Evolutionary conservation across 2,888 invertebrate species (phyloP).

Genomic region (Cephus spinipes): DNA sequence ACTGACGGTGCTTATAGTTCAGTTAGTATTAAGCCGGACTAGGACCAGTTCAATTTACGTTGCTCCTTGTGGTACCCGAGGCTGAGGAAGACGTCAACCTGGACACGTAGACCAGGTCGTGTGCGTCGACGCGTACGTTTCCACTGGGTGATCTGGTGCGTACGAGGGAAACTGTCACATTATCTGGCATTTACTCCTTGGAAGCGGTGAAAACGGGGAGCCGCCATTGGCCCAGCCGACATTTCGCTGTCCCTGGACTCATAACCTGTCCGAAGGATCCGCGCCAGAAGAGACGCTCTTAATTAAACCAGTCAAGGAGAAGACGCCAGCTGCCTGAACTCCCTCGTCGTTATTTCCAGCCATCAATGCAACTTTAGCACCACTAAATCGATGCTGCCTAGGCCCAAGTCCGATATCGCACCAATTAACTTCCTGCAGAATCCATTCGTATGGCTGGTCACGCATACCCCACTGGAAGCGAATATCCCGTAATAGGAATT

Average conservation of each 20-base stretch:
- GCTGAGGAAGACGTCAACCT: slow-evolving; percentile 1
- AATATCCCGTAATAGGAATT: neutral
- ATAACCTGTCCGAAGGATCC: slow-evolving; percentile 39
- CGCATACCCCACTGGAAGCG: neutral
- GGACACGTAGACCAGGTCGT: slow-evolving; percentile 2
- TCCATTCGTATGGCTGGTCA: neutral
- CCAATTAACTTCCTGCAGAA: neutral
- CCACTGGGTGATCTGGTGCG: neutral
- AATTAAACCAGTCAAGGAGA: slow-evolving; percentile 44
- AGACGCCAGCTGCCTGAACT: slow-evolving; percentile 29
- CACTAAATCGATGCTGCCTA: slow-evolving; percentile 8
- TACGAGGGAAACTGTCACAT: slow-evolving; percentile 30
- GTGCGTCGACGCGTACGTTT: slow-evolving; percentile 4
- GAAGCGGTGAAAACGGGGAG: slow-evolving; percentile 19
- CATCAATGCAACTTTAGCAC: slow-evolving; percentile 23
- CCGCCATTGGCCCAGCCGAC: slow-evolving; percentile 36
- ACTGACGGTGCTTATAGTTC: neutral
- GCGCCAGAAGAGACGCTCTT: slow-evolving; percentile 37
- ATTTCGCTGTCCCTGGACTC: slow-evolving; percentile 36
- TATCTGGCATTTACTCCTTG: slow-evolving; percentile 43
- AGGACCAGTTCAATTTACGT: neutral
- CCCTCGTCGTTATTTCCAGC: slow-evolving; percentile 19
- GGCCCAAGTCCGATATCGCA: neutral
- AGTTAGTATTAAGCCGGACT: neutral
- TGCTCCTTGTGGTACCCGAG: neutral